phyloP scores from a whole-genome alignment of 2,113 vertebrate species.

The Archocentrus centrarchus region DNA sequence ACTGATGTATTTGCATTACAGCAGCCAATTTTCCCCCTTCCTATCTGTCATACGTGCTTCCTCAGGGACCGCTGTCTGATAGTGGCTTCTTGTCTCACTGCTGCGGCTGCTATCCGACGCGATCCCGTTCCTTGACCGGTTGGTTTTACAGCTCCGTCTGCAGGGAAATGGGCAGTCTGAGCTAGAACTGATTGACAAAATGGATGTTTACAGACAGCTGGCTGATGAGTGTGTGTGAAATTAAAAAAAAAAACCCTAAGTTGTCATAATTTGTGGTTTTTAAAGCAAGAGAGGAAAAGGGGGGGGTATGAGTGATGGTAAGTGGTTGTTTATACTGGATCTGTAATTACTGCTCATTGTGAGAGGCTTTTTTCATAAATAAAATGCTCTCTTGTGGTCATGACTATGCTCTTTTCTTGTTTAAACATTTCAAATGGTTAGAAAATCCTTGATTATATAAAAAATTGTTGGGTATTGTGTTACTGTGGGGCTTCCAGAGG shows the following conservation, averaged over 20 bases:
- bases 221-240: conserved; percentile 9
- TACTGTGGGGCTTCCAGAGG: conserved; percentile 2
- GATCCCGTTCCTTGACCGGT: conserved; percentile 48
- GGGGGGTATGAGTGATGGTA: conserved; percentile 26
- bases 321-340: conserved; percentile 38
- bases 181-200: conserved; percentile 45
- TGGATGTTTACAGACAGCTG: conserved; percentile 57
- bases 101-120: conserved; percentile 31
- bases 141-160: conserved; percentile 44
- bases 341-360: conserved; percentile 61
- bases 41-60: not conserved
- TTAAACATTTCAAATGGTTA: conserved; percentile 50
- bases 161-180: conserved; percentile 27
- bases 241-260: not conserved
- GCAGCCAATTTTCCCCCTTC: conserved; percentile 5
- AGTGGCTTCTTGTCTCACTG: conserved; percentile 55
- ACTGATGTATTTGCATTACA: conserved; percentile 19
- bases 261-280: conserved; percentile 59
- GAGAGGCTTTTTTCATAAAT: conserved; percentile 17
- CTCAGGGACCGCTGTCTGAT: conserved; percentile 47
- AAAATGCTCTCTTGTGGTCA: conserved; percentile 30
- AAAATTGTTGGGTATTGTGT: conserved; percentile 29
- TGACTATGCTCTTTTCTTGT: conserved; percentile 38
- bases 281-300: conserved; percentile 18
- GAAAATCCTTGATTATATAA: conserved; percentile 32